Evolutionary conservation across 53 echinoderm and acorn worm species (phyloP), one percentile per base, ranked within the genome.

Genomic region (Patiria pectinifera): DNA sequence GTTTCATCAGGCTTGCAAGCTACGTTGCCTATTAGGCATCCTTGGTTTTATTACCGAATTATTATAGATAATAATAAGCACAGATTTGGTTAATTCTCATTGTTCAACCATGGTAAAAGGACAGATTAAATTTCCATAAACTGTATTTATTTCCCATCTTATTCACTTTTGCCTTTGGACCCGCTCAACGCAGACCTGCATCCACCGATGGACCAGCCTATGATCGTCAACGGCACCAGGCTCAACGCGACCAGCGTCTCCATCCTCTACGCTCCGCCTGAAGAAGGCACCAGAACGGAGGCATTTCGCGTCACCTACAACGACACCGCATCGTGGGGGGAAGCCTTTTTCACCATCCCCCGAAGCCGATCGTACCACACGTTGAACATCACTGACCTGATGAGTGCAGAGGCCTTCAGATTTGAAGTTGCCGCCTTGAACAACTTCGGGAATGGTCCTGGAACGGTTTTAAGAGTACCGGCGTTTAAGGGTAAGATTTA

Each of bases 401-500:
- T 19, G 22, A 63, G 49, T 46, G 19, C 81, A 6, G 66, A 43
- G 4, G 7, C 44, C 4, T 90, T 80, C 81, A 48, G 16, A 3
- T 66, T 90, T 63, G 90, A 81, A 59, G 8, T 90, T 21, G 21
- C 81, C 19, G 2, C 66, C 25, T 16, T 81, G 90, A 90, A 90
- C 23, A 80, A 44, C 11, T 90, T 90, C 70, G 82, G 90, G 7
- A 69, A 81, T n/a, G 90, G 90, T 21, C 80, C 81, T 13, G 47
- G 1, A n/a, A 13, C 44, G 23, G 24, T 1, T 49, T 18, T 44
- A 21, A 12, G 2, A 8, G 5, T 90, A 43, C 80, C 80, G 13
- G 69, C 80, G 11, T 80, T 63, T 80, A 6, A 21, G 7, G 66
- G 46, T 79, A 66, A 66, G 66, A 16, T 18, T 18, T 3, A 11